phyloP scores from a whole-genome alignment of 2,888 invertebrate genomes.

The Drosophila hawaiiensis region DNA sequence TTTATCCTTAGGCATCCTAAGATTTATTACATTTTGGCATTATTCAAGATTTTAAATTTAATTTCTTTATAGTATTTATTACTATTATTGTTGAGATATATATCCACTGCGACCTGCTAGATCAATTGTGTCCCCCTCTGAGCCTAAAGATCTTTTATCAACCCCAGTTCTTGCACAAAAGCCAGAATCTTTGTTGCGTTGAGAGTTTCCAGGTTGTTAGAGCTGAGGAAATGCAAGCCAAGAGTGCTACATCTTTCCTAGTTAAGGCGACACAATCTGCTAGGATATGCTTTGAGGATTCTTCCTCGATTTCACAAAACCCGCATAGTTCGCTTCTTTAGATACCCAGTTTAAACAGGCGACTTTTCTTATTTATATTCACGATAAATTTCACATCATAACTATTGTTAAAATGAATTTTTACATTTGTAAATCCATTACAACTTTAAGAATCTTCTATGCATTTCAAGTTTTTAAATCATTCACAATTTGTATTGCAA shows the following conservation, averaged over 20 bases:
- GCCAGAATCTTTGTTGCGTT: neutral
- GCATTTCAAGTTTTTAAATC: neutral
- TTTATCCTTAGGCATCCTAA: neutral
- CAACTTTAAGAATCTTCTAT: neutral
- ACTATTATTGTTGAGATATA: neutral
- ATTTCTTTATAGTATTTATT: neutral
- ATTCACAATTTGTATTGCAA: neutral
- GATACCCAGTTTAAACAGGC: neutral
- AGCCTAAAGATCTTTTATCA: neutral
- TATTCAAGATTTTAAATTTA: neutral
- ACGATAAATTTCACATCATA: neutral
- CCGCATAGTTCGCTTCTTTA: neutral
- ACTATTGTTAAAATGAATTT: neutral
- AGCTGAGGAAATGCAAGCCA: neutral
- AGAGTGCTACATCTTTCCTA: neutral
- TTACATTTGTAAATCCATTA: neutral
- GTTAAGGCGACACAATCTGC: neutral
- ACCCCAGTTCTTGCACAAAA: neutral
- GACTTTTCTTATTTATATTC: neutral
- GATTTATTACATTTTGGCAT: neutral
- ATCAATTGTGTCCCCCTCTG: neutral
- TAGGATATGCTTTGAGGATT: neutral
- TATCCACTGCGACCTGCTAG: neutral
- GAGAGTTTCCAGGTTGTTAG: neutral
- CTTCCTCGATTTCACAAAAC: neutral